Evolutionary conservation across 2,113 vertebrate species (phyloP), one percentile per base, ranked within the genome.

Genomic region (Tretioscincus oriximinensis): DNA sequence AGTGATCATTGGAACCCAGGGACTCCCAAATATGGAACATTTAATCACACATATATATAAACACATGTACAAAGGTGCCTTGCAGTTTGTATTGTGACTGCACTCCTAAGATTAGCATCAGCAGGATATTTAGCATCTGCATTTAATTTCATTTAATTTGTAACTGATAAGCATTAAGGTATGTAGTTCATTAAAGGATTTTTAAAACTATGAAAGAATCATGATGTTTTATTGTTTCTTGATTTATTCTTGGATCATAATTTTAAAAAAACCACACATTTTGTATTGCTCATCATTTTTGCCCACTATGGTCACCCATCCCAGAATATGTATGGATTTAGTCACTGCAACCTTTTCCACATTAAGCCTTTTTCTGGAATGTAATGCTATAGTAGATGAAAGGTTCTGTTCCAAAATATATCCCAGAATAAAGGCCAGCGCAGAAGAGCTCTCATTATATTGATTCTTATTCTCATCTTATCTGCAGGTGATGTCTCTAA

Each of bases 61-160:
- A 41, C 35, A 41, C 35, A 41, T 41, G 35, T 41, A 18, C 54
- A 58, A 58, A 58, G 4, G 54, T 58, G 54, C 54, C 18, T 58
- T 18, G 35, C 35, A 60, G 49, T 4, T 0, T 0, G 16, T 0
- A 0, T 72, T 73, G 14, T 41, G 29, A 10, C 80, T 75, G 54
- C 54, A 85, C 20, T 0, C 64, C 83, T 66, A 77, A 64, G 18
- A 73, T 51, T 26, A 72, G 29, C 67, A 84, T 64, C 4, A 20
- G 54, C 47, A 74, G 63, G 2, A 22, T 64, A 12, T 76, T 67
- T 78, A 45, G 58, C 80, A 82, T 66, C 70, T 0, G 0, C 60
- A n/a, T 41, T 35, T 0, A 28, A 0, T 21, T 14, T 26, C 66
- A 60, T 31, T 81, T 24, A 64, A 31, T 35, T 49, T 1, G 1